Percentiles rank a stretch among this genome's conserved stretches.
Conservation (phyloP, 2,888 invertebrate species). For the Ormyrus rosae region DNA sequence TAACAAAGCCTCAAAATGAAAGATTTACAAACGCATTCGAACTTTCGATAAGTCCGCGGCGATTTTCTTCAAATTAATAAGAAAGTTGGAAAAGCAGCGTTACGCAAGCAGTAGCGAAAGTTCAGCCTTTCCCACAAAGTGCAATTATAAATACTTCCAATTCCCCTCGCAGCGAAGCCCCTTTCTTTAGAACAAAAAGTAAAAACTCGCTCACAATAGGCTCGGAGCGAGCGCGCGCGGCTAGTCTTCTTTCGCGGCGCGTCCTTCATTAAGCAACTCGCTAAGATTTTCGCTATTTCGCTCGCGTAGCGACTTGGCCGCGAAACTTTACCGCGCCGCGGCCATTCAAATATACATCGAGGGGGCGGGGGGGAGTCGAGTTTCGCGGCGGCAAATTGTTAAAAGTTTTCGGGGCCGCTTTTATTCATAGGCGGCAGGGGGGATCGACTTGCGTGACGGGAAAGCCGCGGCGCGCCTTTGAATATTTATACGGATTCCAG, state of each 20-base stretch:
- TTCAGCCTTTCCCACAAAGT: no score
- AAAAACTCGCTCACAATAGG: no score
- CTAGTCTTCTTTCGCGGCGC: slow-evolving; percentile 36
- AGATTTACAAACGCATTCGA: no score
- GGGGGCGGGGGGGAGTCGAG: background rate
- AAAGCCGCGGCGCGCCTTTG: slow-evolving; percentile 24
- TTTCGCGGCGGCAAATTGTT: slow-evolving; percentile 43
- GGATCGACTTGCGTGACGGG: slow-evolving; percentile 18
- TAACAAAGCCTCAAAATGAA: no score
- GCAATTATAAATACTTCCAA: no score
- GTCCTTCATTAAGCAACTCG: slow-evolving; percentile 45
- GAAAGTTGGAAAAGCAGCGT: no score
- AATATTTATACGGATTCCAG: slow-evolving; percentile 44
- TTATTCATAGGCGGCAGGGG: slow-evolving; percentile 37
- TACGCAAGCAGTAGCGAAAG: no score
- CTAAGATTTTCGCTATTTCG: slow-evolving; percentile 43
- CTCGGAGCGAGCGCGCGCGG: no score
- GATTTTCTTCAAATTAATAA: no score
- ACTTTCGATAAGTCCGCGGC: no score
- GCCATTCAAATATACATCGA: slow-evolving; percentile 38
- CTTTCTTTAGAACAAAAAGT: no score
- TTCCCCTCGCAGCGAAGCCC: no score
- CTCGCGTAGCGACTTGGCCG: slow-evolving; percentile 31
- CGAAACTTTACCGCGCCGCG: slow-evolving; percentile 35
- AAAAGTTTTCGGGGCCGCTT: slow-evolving; percentile 33